Base-by-base conservation (phyloP, 2,797 vertebrate genomes). In the Hozukius guyotensis region DNA sequence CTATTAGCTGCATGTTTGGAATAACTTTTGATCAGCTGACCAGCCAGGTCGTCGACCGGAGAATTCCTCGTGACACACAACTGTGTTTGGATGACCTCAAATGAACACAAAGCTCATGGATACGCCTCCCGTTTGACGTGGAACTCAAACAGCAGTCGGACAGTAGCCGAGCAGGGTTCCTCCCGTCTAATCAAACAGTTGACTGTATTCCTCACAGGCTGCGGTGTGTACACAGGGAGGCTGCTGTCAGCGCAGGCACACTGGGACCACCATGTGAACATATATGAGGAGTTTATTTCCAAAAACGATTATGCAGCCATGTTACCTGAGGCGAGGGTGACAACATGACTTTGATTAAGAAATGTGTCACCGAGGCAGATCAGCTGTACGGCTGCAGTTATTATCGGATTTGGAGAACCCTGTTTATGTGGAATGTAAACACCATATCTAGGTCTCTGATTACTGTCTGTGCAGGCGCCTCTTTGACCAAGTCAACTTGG, bases 201-300 rank as follows among this genome's bases (percentile, higher is more conserved):
- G 31, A 62, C 63, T 34, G 9, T 3, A 11, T 25, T 38, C 32
- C 13, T 2, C 52, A 59, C 59, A 34, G 69, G 73, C 59, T 60
- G 59, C 2, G 13, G 22, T 57, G 76, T 59, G 53, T 31, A 71
- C 76, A 88, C 77, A 75, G 32, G 53, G 36, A 78, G 66, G 59
- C 14, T 38, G 52, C 38, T 1, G 16, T 34, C 57, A 49, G 34
- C n/a, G 5, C 62, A 49, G 22, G 12, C 7, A 1, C 52, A 22
- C 20, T 18, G 66, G 63, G 72, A 77, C 31, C 22, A 9, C 6
- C n/a, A 18, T 4, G 13, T 0, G 31, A 60, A 32, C 8, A 57
- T 32, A 11, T 16, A 59, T 3, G 14, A 24, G 9, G 36, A 18
- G 27, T 20, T 36, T 1, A 61, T 73, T 70, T 75, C 42, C 72